A percentile compares a stretch with the other conserved stretches of the same genome.
Evolutionary conservation across 2,113 vertebrate genomes (phyloP).

Genomic region (Scomber japonicus): DNA sequence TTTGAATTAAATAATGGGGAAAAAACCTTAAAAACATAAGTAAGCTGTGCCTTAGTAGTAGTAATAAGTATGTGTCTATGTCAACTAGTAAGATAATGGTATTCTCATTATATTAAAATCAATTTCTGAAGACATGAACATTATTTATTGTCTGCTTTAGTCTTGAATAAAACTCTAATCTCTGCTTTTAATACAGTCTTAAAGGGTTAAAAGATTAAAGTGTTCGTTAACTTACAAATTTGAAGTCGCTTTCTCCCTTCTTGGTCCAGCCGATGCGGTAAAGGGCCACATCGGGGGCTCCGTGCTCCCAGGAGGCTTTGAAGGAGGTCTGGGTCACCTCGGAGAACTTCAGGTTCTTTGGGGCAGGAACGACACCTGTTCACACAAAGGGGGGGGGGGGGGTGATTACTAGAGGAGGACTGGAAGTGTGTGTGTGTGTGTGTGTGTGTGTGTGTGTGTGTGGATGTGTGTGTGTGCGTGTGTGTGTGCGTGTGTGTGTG

Average conservation of each 20-base stretch:
- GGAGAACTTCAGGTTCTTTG: constrained; percentile 90
- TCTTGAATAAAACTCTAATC: too few relatives aligned
- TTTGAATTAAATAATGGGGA: too few relatives aligned
- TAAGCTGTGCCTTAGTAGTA: too few relatives aligned
- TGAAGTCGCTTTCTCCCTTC: constrained; percentile 74
- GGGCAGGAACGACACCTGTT: constrained; percentile 92
- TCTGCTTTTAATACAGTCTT: too few relatives aligned
- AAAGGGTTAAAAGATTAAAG: too few relatives aligned
- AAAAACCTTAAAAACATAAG: too few relatives aligned
- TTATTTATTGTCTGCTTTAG: too few relatives aligned
- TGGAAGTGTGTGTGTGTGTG: neutral
- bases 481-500: constrained; percentile 4
- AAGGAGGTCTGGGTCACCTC: constrained; percentile 91
- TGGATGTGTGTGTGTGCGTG: neutral
- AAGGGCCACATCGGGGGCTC: constrained; percentile 92
- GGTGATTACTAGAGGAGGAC: constrained; percentile 16
- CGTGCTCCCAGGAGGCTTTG: constrained; percentile 93
- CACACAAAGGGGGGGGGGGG: neutral
- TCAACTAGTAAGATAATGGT: too few relatives aligned
- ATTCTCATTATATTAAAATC: too few relatives aligned
- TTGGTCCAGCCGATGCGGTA: constrained; percentile 92
- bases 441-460: constrained; percentile 16
- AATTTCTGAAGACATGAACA: too few relatives aligned
- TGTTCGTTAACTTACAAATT: constrained; percentile 67
- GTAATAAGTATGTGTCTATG: too few relatives aligned